Base-by-base conservation (phyloP, 92 coral and sea anemone genomes). In the Heliopora coerulea region DNA sequence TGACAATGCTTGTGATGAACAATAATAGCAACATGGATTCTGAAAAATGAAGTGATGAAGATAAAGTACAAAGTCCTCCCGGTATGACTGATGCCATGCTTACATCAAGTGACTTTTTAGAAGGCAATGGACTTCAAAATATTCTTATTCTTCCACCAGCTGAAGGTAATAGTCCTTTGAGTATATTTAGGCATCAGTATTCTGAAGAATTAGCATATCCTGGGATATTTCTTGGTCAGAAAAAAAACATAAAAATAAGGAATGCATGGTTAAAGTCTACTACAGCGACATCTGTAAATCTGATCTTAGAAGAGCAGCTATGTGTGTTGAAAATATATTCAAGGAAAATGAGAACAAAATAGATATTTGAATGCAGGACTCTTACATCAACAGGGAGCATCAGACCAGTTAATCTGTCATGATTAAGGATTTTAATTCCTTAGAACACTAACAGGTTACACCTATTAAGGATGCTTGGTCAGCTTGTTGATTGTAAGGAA, bases 131-230 rank as follows among this genome's bases (percentile, higher is more conserved):
- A 68, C 67, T 83, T 10, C 79, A 79, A 34, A 37, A 83, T 68
- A 83, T 83, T 49, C 61, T 83, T 12, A 87, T 74, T 68, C 33
- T 86, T 83, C 87, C 91, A 21, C 91, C 91, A n/a, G n/a, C n/a
- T n/a, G n/a, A n/a, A n/a, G n/a, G n/a, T n/a, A n/a, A n/a, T n/a
- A n/a, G n/a, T n/a, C n/a, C n/a, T n/a, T n/a, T 83, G 39, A 87
- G 91, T 74, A 50, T 83, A 18, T 87, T 87, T 37, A 83, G 88
- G 52, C 88, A 87, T 68, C 75, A 59, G 42, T 83, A 74, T 44
- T 80, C 72, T 59, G 88, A 87, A 52, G 91, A 87, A 40, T 59
- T 87, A 49, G 91, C 91, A 34, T 87, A 87, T 79, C 91, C 91
- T 73, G 91, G 83, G 35, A 86, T 86, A 82, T 86, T 83, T 56